Evolutionary conservation across 2,888 invertebrate genomes (phyloP), one percentile per base, ranked within the genome.

Genomic region (Macrophya annulata): DNA sequence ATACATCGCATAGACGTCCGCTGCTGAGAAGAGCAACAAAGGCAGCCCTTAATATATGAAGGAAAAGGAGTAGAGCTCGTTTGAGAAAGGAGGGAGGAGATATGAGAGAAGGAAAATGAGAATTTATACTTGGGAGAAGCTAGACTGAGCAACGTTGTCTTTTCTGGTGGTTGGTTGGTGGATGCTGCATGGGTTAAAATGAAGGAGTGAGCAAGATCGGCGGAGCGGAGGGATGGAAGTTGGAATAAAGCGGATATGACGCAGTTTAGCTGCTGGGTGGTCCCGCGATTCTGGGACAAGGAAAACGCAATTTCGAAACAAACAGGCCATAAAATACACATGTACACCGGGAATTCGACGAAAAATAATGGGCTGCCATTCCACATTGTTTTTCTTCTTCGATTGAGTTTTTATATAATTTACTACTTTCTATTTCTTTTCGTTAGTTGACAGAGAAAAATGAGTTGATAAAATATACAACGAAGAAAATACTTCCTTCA

Each of bases 51-150:
- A 25, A 77, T 77, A 77, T 77, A 55, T 43, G 77, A 55, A 17
- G 25, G 45, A 74, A 45, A 48, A 74, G 45, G 31, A 68, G 25
- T n/a, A 45, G 12, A 31, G 77, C 77, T 77, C 77, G 48, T 77
- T 55, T 55, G 31, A 17, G 77, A 31, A 21, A 40, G 43, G 79
- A 40, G 17, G 31, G 51, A 51, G 51, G 62, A 15, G 59, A 59
- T 37, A 45, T 51, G 65, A 40, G 40, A 48, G 51, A 55, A 62
- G 45, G 17, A 81, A 71, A 68, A 83, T 68, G 83, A 68, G 83
- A 83, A 83, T 83, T 83, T 83, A 83, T 83, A 48, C 83, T 71
- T 31, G 51, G 48, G 43, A 65, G 21, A 62, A 37, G 81, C 62
- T n/a, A 25, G 51, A 25, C n/a, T 25, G 43, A 3, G 45, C 25